phyloP scores from a whole-genome alignment of 2,113 vertebrate genomes.

The Enhydra lutris region DNA sequence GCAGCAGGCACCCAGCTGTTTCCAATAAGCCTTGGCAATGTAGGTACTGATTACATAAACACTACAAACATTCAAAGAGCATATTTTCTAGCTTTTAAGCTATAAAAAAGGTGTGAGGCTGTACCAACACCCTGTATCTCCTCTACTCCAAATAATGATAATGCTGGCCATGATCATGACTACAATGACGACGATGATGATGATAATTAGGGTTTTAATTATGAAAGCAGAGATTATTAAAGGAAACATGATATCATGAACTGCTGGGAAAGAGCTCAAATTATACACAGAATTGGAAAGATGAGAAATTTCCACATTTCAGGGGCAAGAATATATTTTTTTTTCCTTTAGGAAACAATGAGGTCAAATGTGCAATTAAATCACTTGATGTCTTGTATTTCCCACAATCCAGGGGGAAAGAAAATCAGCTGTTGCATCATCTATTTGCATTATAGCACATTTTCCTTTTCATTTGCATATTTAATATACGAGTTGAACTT shows the following conservation, averaged over 20 bases:
- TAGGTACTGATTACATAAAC: constrained; percentile 74
- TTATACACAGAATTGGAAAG: not conserved
- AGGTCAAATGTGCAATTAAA: constrained; percentile 43
- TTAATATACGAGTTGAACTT: not conserved
- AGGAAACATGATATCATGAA: not conserved
- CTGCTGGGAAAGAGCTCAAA: not conserved
- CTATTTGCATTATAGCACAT: not conserved
- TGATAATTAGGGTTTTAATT: constrained; percentile 51
- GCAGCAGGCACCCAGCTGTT: constrained; percentile 81
- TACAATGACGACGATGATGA: not conserved
- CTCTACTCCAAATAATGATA: constrained; percentile 39
- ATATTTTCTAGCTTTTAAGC: constrained; percentile 66
- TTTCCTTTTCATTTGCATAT: not conserved
- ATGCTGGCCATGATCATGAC: not conserved
- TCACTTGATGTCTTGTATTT: constrained; percentile 37
- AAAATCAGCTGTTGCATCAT: not conserved
- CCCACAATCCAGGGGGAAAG: not conserved
- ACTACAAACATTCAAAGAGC: constrained; percentile 59
- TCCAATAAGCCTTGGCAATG: constrained; percentile 82
- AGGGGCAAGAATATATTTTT: not conserved
- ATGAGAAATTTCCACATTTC: constrained; percentile 1
- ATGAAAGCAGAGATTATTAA: constrained; percentile 53
- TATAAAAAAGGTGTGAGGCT: constrained; percentile 68
- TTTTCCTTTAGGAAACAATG: constrained; percentile 35
- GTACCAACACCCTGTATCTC: constrained; percentile 33